Conservation (phyloP, 2,113 vertebrate species). For the Ariopsis seemanni region DNA sequence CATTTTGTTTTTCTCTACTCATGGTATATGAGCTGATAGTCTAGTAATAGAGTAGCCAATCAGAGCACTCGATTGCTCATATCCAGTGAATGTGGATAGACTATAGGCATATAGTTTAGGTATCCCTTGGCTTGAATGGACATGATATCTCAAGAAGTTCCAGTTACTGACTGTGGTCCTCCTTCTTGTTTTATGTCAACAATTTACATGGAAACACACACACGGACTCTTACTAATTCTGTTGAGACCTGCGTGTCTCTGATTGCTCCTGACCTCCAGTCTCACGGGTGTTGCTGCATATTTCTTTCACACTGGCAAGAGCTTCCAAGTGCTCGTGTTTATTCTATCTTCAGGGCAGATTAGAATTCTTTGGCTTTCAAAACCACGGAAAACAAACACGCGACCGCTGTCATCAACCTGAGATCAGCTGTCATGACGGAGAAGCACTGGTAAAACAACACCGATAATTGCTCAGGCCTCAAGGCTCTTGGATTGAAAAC, state of each 20-base stretch:
- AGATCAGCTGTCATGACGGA: constrained; percentile 29
- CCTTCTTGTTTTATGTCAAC: neutral
- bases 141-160: neutral
- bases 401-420: constrained; percentile 44
- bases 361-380: constrained; percentile 45
- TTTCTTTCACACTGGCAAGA: neutral
- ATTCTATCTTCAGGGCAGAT: constrained; percentile 22
- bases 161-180: neutral
- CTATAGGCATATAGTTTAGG: too few relatives aligned
- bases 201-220: neutral
- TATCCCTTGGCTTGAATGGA: neutral
- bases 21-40: too few relatives aligned
- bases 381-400: constrained; percentile 43
- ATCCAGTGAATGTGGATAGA: too few relatives aligned
- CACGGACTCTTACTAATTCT: neutral
- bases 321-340: neutral
- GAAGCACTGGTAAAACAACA: constrained; percentile 37
- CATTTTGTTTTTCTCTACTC: too few relatives aligned
- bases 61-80: too few relatives aligned
- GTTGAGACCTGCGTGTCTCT: neutral
- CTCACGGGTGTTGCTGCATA: neutral
- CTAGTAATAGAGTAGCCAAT: too few relatives aligned
- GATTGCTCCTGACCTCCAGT: neutral
- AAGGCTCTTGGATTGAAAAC: constrained; percentile 23
- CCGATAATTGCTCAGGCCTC: constrained; percentile 42